These are phyloP conservation scores for Drosophila orosa DNA, from an alignment of 1,140 invertebrate genomes.

Conservation along the genomic window DNA sequence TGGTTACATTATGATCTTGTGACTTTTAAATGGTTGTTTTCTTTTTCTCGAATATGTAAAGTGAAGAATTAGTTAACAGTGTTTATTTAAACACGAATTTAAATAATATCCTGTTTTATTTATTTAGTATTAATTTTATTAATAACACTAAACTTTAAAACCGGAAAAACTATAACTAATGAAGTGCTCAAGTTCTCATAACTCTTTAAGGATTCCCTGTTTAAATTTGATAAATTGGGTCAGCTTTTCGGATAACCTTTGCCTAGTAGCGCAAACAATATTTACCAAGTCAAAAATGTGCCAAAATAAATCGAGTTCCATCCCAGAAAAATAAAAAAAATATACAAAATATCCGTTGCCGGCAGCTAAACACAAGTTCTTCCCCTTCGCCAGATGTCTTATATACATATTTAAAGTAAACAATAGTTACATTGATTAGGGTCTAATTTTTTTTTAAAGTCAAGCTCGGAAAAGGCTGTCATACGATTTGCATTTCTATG, in stretches of 20 bases:
- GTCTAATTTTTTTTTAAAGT: constrained; percentile 55
- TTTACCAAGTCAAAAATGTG: constrained; percentile 14
- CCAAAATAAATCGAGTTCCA: not conserved
- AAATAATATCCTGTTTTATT: too few species aligned
- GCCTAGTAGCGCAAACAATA: not conserved
- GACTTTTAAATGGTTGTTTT: not conserved
- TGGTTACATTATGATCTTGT: not conserved
- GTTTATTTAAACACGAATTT: too few species aligned
- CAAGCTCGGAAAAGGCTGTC: constrained; percentile 26
- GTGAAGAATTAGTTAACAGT: too few species aligned
- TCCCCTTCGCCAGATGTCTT: constrained; percentile 26
- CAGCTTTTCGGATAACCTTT: constrained; percentile 1
- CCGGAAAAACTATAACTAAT: too few species aligned
- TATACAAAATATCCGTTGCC: constrained; percentile 20
- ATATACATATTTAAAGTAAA: constrained; percentile 28
- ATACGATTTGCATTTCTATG: constrained; percentile 62
- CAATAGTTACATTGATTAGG: constrained; percentile 64
- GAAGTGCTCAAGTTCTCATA: too few species aligned
- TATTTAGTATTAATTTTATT: too few species aligned
- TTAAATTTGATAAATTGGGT: constrained; percentile 3
- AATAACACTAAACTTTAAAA: too few species aligned
- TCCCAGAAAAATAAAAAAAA: not conserved
- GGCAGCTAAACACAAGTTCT: constrained; percentile 13
- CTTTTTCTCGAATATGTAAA: not conserved
- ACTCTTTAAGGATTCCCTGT: too few species aligned